Base-by-base conservation (phyloP, 2,888 invertebrate genomes). In the Tyria jacobaeae region DNA sequence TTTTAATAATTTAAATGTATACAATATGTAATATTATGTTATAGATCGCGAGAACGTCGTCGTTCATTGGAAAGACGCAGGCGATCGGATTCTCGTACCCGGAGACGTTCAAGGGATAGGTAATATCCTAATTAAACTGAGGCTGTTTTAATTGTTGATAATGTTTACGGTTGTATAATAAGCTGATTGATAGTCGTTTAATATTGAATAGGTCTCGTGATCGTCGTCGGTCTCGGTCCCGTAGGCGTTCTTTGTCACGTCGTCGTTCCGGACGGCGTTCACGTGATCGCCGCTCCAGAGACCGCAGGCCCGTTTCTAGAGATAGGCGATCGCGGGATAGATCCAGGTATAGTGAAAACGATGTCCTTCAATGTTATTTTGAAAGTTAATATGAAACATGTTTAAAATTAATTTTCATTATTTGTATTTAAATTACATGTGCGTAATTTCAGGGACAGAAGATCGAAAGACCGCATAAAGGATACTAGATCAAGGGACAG, bases 1-100 rank as follows among this genome's bases (percentile, higher is more conserved):
- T 31, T 31, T 31, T 31, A 31, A 25, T 15, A 27, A 47, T 47
- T 24, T 24, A 4, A 27, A 6, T 15, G 14, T 25, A 24, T 27
- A n/a, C 41, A n/a, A n/a, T 41, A 14, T 12, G n/a, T 3, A 25
- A 48, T 25, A 48, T n/a, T 25, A 31, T 25, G 17, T 44, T 44
- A 14, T 64, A 94, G 94, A 85, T 94, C 94, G 67, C 90, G 94
- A 63, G 94, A 94, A 84, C 91, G 94, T 83, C 91, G 94, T 75
- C 91, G 94, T 78, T 94, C 94, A 75, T 84, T 94, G 76, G 94
- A 94, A 79, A 88, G 91, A 76, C 91, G 94, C 75, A 87, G 92
- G 73, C 87, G 94, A 62, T 88, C 95, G 47, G 90, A 90, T 69
- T 91, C 93, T 68, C 90, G 91, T 78, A 90, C 93, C 80, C 89